phyloP scores from a whole-genome alignment of 2,888 invertebrate species.

The Coecobrya sp. region DNA sequence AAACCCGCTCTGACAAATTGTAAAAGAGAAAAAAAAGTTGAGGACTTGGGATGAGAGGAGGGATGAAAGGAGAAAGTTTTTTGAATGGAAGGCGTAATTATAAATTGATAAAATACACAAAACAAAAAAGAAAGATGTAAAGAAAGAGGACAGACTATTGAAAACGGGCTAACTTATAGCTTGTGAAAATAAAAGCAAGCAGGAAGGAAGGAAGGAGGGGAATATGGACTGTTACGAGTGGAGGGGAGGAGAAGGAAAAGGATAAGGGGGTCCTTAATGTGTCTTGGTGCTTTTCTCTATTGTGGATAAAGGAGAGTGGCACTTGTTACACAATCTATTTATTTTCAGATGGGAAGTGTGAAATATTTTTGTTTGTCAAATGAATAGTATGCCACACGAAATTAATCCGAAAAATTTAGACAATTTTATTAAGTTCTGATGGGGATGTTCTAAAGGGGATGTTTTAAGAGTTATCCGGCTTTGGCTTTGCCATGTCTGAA shows the following conservation, averaged over 20 bases:
- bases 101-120: slow-evolving; percentile 69
- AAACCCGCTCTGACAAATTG: slow-evolving; percentile 1
- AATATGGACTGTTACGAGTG: neutral
- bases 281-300: neutral
- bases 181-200: slow-evolving; percentile 7
- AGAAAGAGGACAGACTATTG: neutral
- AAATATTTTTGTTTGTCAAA: neutral
- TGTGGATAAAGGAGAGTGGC: slow-evolving; percentile 7
- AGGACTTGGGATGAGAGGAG: neutral
- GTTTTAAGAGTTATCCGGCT: too few relatives aligned
- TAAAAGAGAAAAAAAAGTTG: neutral
- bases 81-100: slow-evolving; percentile 52
- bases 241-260: neutral
- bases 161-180: neutral
- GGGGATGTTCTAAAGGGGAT: too few relatives aligned
- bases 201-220: slow-evolving; percentile 34
- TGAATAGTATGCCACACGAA: neutral
- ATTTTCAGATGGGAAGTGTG: neutral
- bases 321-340: slow-evolving; percentile 51
- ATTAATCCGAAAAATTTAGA: neutral
- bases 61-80: slow-evolving; percentile 18
- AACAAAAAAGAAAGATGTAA: slow-evolving; percentile 38
- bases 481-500: too few relatives aligned
- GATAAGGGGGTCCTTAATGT: slow-evolving; percentile 44
- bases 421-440: neutral